These are phyloP conservation scores for Tor tambroides DNA, from an alignment of 2,113 vertebrate species.

Conservation along the genomic window DNA sequence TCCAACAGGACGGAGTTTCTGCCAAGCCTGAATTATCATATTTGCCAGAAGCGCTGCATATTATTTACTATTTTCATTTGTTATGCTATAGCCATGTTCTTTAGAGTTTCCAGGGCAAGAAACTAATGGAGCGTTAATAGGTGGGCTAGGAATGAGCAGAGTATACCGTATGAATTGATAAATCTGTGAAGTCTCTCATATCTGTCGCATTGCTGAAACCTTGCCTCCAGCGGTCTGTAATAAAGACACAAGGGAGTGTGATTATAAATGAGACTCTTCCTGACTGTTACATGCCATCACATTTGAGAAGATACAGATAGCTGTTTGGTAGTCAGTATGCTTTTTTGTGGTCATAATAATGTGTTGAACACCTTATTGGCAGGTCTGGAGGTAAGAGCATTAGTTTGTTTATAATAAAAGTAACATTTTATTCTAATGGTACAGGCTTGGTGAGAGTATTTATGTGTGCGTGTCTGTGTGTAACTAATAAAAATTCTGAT, in stretches of 20 bases:
- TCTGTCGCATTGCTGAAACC: slow-evolving; percentile 58
- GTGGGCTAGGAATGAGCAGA: slow-evolving; percentile 22
- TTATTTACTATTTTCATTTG: slow-evolving; percentile 50
- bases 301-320: not conserved
- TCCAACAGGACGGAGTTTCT: slow-evolving; percentile 20
- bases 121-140: slow-evolving; percentile 8
- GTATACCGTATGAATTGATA: slow-evolving; percentile 49
- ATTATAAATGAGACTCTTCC: slow-evolving; percentile 54
- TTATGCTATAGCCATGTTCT: slow-evolving; percentile 36
- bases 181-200: slow-evolving; percentile 60
- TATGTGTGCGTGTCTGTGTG: not conserved
- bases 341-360: slow-evolving; percentile 18
- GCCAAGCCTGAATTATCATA: slow-evolving; percentile 43
- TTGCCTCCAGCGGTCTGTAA: slow-evolving; percentile 61
- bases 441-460: not conserved
- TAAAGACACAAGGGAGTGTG: slow-evolving; percentile 56
- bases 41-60: slow-evolving; percentile 14
- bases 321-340: not conserved
- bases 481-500: not conserved
- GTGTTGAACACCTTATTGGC: not conserved
- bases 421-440: not conserved
- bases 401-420: not conserved
- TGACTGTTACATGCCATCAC: slow-evolving; percentile 6
- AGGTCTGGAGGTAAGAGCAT: not conserved
- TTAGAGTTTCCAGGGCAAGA: slow-evolving; percentile 37